These are phyloP conservation scores for Hyles vespertilio DNA, from an alignment of 1,140 invertebrate genomes.

Conservation along the genomic window DNA sequence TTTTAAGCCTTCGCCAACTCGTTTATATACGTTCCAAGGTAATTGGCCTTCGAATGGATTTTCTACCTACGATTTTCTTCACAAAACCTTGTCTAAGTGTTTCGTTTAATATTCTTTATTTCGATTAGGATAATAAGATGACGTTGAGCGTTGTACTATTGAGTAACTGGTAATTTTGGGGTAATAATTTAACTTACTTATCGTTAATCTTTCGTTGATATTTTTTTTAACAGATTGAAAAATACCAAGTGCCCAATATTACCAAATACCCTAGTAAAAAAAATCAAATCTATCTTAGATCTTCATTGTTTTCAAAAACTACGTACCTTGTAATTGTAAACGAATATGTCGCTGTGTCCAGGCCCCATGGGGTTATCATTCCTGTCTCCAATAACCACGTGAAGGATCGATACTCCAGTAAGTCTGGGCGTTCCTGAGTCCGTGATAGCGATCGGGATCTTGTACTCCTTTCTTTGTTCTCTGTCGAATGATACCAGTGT, in stretches of 20 bases:
- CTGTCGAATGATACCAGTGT: constrained; percentile 89
- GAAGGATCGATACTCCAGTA: constrained; percentile 85
- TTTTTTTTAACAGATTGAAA: too few relatives aligned
- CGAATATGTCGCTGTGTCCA: constrained; percentile 90
- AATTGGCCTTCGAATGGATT: constrained; percentile 22
- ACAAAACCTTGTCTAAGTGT: not conserved
- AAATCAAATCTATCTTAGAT: too few relatives aligned
- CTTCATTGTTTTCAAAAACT: not conserved
- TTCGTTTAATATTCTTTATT: too few relatives aligned
- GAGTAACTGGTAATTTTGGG: too few relatives aligned
- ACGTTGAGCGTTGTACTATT: too few relatives aligned
- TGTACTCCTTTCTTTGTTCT: constrained; percentile 91
- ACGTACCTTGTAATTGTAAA: constrained; percentile 92
- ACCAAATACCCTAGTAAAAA: too few relatives aligned
- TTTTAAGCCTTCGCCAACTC: constrained; percentile 16
- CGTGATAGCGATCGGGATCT: constrained; percentile 90
- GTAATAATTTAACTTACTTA: too few relatives aligned
- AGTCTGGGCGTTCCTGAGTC: constrained; percentile 85
- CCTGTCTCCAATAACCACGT: constrained; percentile 91
- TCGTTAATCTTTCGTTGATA: too few relatives aligned
- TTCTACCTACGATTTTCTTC: not conserved
- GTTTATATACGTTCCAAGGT: constrained; percentile 21
- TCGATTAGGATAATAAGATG: too few relatives aligned
- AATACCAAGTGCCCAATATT: too few relatives aligned
- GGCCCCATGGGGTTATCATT: constrained; percentile 92